A percentile compares a stretch with the other conserved stretches of the same genome.
Conservation (phyloP, 1,140 invertebrate genomes). For the Tetragnatha versicolor region DNA sequence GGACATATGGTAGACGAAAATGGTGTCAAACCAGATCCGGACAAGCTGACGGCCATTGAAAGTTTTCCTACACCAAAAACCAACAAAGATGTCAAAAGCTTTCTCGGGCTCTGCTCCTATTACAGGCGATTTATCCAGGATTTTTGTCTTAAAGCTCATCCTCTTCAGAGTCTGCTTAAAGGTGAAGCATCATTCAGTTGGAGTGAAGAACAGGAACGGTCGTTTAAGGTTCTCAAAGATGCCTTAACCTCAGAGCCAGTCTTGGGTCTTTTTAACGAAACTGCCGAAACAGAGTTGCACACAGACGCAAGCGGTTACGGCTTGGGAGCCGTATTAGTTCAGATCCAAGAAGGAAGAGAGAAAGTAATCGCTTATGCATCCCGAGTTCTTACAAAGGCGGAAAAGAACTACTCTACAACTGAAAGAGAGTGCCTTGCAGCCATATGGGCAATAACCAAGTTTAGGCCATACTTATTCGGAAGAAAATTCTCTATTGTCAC, state of each 20-base stretch:
- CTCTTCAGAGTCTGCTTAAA: too few species aligned
- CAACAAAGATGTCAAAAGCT: too few species aligned
- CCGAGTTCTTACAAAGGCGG: slow-evolving; percentile 22
- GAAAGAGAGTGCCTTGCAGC: slow-evolving; percentile 58
- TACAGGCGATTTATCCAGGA: too few species aligned
- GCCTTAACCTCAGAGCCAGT: not conserved
- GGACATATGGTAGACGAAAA: too few species aligned
- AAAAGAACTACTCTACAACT: slow-evolving; percentile 61
- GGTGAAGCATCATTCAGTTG: too few species aligned
- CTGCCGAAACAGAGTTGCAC: slow-evolving; percentile 59
- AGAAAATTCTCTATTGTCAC: not conserved
- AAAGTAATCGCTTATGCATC: slow-evolving; percentile 57
- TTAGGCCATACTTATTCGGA: not conserved
- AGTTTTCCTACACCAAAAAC: too few species aligned
- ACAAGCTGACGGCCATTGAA: too few species aligned
- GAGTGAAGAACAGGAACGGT: not conserved
- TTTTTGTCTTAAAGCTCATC: too few species aligned
- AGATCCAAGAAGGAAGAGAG: slow-evolving; percentile 60
- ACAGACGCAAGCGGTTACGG: slow-evolving; percentile 64
- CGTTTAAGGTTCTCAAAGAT: slow-evolving; percentile 18
- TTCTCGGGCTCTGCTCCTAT: too few species aligned
- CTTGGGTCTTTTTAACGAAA: not conserved
- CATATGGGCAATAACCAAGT: not conserved
- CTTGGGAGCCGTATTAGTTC: slow-evolving; percentile 64
- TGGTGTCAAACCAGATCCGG: too few species aligned